Base-by-base conservation (phyloP, 2,113 vertebrate species). In the Apistogramma diplotaenia region DNA sequence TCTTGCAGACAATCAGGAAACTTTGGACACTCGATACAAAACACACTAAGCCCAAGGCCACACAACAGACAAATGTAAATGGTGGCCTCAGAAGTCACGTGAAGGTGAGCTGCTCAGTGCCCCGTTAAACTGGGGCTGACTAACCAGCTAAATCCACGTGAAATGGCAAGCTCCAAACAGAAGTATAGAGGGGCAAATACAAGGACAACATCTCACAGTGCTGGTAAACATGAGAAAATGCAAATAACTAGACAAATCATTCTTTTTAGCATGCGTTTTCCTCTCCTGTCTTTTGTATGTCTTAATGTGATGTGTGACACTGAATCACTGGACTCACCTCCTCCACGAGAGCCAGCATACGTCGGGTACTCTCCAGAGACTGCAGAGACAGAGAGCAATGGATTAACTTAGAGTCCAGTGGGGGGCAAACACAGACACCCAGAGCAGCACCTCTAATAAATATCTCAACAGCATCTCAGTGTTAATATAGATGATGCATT, bases 341-440 rank as follows among this genome's bases (percentile, higher is more conserved):
- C 95, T 99, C 98, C 56, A 99, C 98, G 91, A 99, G 96, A 90
- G 99, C 95, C 87, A 99, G 96, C 98, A 99, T 99, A 85, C 98
- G 98, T 72, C 98, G 97, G 84, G 98, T 99, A 86, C 98, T 99
- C 94, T 99, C 98, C 90, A 99, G 95, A 7, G 98, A 99, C 98
- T 99, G 93, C 27, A 78, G 75, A 49, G 73, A 78, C 7, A 80
- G 80, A 85, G 65, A 59, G 21, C 25, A 57, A 77, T 23, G 54
- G 2, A 81, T 92, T 74, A 89, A 53, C 61, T 49, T 51, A 25
- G 56, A 61, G 74, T 60, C 16, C 62, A 70, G 21, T 54, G 18
- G 18, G 75, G 56, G 37, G 19, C 1, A 12, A 62, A 70, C 2
- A 33, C 70, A 87, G 55, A 61, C 31, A 27, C 8, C 49, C 31